phyloP scores from a whole-genome alignment of 1,140 invertebrate genomes.

The Trachymyrmex cornetzi region DNA sequence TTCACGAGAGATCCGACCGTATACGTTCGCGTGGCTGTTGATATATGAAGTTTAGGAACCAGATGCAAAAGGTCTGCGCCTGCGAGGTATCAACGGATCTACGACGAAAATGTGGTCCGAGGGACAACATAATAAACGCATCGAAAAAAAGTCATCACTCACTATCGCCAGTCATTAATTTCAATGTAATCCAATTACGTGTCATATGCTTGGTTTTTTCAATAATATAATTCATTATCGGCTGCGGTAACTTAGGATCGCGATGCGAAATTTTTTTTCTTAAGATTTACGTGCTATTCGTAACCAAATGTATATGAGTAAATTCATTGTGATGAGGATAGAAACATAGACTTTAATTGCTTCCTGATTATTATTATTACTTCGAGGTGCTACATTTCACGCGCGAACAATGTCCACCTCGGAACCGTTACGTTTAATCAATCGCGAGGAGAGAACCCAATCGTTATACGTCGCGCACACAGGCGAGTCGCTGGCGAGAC shows the following conservation, averaged over 20 bases:
- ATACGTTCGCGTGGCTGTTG: slow-evolving; percentile 66
- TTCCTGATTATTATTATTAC: not conserved
- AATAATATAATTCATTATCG: not conserved
- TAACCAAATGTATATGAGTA: not conserved
- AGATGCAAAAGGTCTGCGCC: slow-evolving; percentile 59
- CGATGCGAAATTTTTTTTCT: not conserved
- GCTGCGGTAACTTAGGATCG: not conserved
- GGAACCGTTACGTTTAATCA: slow-evolving; percentile 50
- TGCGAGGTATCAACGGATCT: slow-evolving; percentile 40
- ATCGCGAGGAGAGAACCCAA: slow-evolving; percentile 42
- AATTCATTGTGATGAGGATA: not conserved
- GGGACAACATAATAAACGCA: slow-evolving; percentile 45
- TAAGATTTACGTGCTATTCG: not conserved
- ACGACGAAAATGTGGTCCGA: slow-evolving; percentile 22
- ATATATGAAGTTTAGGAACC: slow-evolving; percentile 76
- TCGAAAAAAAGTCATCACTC: slow-evolving; percentile 6
- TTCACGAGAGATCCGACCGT: slow-evolving; percentile 69
- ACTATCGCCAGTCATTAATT: slow-evolving; percentile 28
- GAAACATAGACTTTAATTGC: slow-evolving; percentile 13
- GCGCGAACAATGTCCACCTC: slow-evolving; percentile 45
- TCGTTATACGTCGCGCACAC: slow-evolving; percentile 69
- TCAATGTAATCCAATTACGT: slow-evolving; percentile 29
- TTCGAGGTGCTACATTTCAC: slow-evolving; percentile 18
- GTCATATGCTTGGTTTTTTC: not conserved
- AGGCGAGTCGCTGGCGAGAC: slow-evolving; percentile 76